Conservation (phyloP, 2,888 invertebrate species). For the Dromius quadrimaculatus region DNA sequence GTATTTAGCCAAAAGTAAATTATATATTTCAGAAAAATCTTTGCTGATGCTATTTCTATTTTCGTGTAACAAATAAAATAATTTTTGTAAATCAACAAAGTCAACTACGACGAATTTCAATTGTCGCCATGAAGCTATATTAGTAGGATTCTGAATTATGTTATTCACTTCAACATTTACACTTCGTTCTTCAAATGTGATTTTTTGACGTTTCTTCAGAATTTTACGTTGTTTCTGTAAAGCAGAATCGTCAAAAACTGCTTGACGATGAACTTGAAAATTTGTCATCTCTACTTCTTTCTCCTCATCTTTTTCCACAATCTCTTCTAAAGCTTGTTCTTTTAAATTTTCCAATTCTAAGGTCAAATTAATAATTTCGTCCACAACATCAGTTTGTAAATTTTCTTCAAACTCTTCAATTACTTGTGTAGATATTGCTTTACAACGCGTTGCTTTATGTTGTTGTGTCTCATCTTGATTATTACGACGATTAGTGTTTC, state of each 20-base stretch:
- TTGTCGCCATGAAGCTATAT: background rate
- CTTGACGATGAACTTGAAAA: slow-evolving; percentile 34
- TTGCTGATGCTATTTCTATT: slow-evolving; percentile 11
- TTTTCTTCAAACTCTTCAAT: slow-evolving; percentile 10
- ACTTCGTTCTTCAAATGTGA: slow-evolving; percentile 22
- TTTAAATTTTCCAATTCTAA: slow-evolving; percentile 42
- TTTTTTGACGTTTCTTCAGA: background rate
- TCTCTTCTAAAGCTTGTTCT: slow-evolving; percentile 50
- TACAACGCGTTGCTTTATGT: slow-evolving; percentile 45
- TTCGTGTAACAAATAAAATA: slow-evolving; percentile 27
- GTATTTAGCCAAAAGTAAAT: slow-evolving; percentile 52
- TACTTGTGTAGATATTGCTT: slow-evolving; percentile 47
- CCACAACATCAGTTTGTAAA: background rate
- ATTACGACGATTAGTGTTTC: slow-evolving; percentile 30
- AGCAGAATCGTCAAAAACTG: slow-evolving; percentile 35
- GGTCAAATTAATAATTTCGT: slow-evolving; percentile 1
- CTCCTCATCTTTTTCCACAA: slow-evolving; percentile 45
- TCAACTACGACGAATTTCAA: slow-evolving; percentile 23
- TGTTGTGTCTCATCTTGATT: slow-evolving; percentile 43
- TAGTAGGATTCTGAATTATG: background rate
- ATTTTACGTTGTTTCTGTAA: background rate
- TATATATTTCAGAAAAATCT: slow-evolving; percentile 35
- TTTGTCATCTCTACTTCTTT: slow-evolving; percentile 50
- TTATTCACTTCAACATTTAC: background rate
- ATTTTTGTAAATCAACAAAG: slow-evolving; percentile 25